Evolutionary conservation across 2,113 vertebrate genomes (phyloP), one percentile per base, ranked within the genome.

Genomic region (Xiphophorus hellerii): DNA sequence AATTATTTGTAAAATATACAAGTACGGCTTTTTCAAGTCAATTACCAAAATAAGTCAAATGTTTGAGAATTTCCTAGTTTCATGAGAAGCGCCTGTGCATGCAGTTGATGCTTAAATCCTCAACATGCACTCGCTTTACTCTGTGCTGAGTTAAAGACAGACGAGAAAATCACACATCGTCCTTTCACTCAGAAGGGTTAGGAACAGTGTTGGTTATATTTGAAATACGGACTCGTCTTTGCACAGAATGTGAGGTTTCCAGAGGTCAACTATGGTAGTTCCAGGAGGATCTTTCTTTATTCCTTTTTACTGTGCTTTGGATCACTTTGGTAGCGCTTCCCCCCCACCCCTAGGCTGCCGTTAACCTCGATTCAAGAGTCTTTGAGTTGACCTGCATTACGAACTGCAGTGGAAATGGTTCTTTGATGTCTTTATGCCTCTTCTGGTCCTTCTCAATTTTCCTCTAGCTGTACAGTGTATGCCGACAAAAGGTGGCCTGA

Each of bases 361-460:
- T 82, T 87, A 89, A 89, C 85, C 87, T 87, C 75, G 80, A 84
- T 87, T 82, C 80, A 76, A 84, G 83, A 72, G 81, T 87, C 82
- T 90, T 76, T 74, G 76, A 86, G 66, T 87, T 91, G 90, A 90
- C 88, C 88, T 37, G 67, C 83, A 74, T 58, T 90, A 87, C 90
- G 76, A 88, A 78, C 79, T 27, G 63, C 30, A 77, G 73, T 81
- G 75, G 73, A 87, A 84, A 76, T 78, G 81, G 75, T 81, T 78
- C 88, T 88, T 91, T 90, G 87, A 91, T 86, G 88, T 83, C 65
- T 88, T 82, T 87, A 35, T 80, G 73, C 75, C 81, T 68, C 69
- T 70, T 84, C 84, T 73, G 77, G 77, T 82, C 66, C 84, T 73
- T 84, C 80, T 81, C 66, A 20, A 69, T 80, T 89, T 29, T 74